These are phyloP conservation scores for Onychomys arenicola DNA, from an alignment of 2,797 vertebrate genomes.

Conservation along the genomic window DNA sequence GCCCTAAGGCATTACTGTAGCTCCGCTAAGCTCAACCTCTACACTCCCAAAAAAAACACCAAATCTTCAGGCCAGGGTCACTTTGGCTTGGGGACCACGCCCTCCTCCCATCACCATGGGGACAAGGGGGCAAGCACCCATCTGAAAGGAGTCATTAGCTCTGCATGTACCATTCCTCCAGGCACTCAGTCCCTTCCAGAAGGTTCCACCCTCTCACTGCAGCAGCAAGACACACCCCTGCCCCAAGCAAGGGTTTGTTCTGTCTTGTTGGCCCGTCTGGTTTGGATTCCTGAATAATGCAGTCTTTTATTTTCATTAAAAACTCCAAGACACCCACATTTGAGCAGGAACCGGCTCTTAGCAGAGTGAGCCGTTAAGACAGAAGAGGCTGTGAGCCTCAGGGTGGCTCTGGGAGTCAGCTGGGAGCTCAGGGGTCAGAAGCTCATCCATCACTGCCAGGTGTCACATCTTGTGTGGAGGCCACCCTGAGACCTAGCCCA, in stretches of 20 bases:
- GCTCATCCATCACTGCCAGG: too few species aligned
- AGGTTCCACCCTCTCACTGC: background rate
- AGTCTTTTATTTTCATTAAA: constrained; percentile 60
- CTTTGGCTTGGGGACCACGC: background rate
- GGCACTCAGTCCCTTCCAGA: background rate
- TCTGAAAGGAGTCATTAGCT: background rate
- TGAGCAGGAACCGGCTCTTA: background rate
- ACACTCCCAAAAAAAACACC: background rate
- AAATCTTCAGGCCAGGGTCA: background rate
- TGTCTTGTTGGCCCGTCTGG: constrained; percentile 2
- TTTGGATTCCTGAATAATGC: constrained; percentile 66
- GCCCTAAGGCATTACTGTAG: background rate
- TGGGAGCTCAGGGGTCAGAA: background rate
- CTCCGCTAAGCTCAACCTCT: background rate
- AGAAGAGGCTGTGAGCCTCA: background rate
- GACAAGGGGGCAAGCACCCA: too few species aligned
- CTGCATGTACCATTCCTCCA: fast-evolving
- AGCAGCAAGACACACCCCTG: background rate
- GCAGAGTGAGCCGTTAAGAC: background rate
- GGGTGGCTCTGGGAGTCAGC: background rate
- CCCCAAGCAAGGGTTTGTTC: background rate
- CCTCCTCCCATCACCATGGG: background rate
- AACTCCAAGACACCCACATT: constrained; percentile 14
- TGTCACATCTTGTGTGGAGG: background rate
- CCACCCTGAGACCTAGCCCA: background rate